These are phyloP conservation scores for Cacatua alba DNA, from an alignment of 2,113 vertebrate species.

Conservation along the genomic window DNA sequence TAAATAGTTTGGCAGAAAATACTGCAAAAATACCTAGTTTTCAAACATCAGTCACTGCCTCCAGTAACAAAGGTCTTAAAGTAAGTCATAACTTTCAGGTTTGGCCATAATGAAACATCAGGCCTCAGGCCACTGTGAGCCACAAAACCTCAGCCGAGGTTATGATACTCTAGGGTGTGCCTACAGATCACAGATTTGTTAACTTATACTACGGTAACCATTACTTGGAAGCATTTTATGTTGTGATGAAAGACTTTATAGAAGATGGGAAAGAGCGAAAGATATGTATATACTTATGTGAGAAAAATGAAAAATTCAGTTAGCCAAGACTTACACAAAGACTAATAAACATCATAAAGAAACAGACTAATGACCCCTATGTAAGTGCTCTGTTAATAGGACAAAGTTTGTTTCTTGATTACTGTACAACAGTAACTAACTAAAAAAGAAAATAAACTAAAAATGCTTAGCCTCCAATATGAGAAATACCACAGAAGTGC, in stretches of 20 bases:
- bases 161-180: constrained; percentile 56
- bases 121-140: constrained; percentile 8
- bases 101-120: constrained; percentile 44
- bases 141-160: constrained; percentile 55
- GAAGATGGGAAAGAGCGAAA: background rate
- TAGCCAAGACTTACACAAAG: background rate
- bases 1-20: background rate
- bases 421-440: background rate
- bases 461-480: background rate
- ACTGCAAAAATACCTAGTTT: background rate
- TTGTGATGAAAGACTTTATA: constrained; percentile 3
- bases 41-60: background rate
- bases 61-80: constrained; percentile 63
- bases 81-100: constrained; percentile 37
- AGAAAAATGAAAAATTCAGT: background rate
- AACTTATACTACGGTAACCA: constrained; percentile 56
- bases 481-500: background rate
- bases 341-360: background rate
- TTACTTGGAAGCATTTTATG: constrained; percentile 47
- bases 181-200: constrained; percentile 57
- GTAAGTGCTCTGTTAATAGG: background rate
- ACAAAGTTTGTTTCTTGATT: background rate
- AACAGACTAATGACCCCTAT: background rate
- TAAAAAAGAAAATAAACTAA: background rate
- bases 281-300: background rate